phyloP scores from a whole-genome alignment of 2,888 invertebrate species.

The Globia sparganii region DNA sequence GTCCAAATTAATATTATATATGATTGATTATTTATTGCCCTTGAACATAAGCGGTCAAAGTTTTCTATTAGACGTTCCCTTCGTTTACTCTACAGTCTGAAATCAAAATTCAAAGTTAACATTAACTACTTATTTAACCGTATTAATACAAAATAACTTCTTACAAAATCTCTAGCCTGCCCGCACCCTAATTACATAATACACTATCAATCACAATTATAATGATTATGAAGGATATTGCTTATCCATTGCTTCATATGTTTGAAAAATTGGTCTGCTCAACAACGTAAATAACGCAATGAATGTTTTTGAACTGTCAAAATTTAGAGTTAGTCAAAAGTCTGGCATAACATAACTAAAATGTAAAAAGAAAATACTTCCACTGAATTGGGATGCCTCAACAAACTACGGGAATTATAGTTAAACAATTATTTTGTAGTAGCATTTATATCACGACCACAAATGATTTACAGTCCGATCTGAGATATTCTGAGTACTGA shows the following conservation, averaged over 20 bases:
- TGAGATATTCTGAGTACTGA: constrained; percentile 32
- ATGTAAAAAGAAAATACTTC: constrained; percentile 29
- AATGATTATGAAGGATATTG: neutral
- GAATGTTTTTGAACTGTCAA: neutral
- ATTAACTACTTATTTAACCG: neutral
- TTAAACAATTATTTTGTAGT: constrained; percentile 32
- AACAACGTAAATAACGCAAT: neutral
- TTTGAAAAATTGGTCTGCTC: neutral
- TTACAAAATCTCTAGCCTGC: constrained; percentile 1
- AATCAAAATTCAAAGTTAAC: constrained; percentile 17
- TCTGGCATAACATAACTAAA: constrained; percentile 5
- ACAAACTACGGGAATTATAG: constrained; percentile 18
- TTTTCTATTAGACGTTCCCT: constrained; percentile 6
- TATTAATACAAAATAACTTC: constrained; percentile 27
- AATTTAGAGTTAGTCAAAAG: constrained; percentile 27
- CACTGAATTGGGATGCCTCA: constrained; percentile 1
- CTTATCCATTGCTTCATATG: neutral
- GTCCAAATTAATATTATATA: neutral
- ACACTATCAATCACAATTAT: neutral
- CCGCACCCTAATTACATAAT: neutral
- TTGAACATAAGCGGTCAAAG: neutral
- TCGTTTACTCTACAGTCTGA: neutral
- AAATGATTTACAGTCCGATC: constrained; percentile 47
- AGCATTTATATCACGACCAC: constrained; percentile 36
- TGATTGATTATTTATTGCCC: neutral